Evolutionary conservation across 2,888 invertebrate species (phyloP).

Genomic region (Cryptophagus acutangulus): DNA sequence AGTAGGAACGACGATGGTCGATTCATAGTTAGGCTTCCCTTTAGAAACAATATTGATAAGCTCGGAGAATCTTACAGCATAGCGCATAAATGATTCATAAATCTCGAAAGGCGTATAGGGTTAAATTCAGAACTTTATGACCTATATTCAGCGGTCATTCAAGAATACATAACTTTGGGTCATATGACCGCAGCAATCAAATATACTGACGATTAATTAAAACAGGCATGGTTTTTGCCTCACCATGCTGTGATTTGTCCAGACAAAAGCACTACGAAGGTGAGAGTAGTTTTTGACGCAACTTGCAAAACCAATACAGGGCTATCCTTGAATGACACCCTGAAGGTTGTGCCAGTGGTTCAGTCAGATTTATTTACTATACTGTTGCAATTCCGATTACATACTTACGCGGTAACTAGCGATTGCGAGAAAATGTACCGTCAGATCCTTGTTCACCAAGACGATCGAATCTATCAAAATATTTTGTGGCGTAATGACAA

Average conservation of each 20-base stretch:
- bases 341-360: background rate
- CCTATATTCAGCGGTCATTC: background rate
- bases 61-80: background rate
- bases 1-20: slow-evolving; percentile 1
- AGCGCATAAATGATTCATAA: too few species aligned
- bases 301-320: background rate
- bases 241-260: background rate
- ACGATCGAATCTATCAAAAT: background rate
- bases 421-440: slow-evolving; percentile 4
- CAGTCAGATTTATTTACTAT: slow-evolving; percentile 2
- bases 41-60: background rate
- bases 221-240: background rate
- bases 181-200: slow-evolving; percentile 5
- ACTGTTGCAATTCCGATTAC: background rate
- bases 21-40: background rate
- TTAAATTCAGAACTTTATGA: too few species aligned
- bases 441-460: background rate
- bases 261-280: background rate
- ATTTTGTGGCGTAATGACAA: background rate
- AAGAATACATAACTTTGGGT: slow-evolving; percentile 1
- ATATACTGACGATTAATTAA: background rate
- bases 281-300: slow-evolving; percentile 3
- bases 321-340: background rate
- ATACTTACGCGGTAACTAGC: background rate
- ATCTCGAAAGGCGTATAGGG: too few species aligned